phyloP scores from a whole-genome alignment of 53 echinoderm and acorn worm species.

The Holothuria scabra region DNA sequence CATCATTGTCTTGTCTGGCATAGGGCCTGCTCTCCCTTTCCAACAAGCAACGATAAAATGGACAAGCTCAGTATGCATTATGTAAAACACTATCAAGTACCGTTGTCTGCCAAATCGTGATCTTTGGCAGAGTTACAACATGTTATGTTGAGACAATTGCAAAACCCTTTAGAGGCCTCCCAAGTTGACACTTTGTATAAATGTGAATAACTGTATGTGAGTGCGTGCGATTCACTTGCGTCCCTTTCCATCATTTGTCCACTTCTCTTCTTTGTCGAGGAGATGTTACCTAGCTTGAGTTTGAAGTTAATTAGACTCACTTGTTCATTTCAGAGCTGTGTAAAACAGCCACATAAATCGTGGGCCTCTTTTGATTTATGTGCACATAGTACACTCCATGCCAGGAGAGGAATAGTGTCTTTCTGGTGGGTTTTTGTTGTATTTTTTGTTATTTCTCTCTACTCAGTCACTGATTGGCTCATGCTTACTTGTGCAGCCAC shows the following conservation, averaged over 20 bases:
- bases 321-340: conserved; percentile 21
- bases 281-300: conserved; percentile 2
- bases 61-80: neutral
- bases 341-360: conserved; percentile 13
- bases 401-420: too few species aligned
- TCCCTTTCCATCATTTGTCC: too few species aligned
- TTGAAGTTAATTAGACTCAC: conserved; percentile 37
- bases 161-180: conserved; percentile 5
- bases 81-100: neutral
- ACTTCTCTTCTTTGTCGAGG: too few species aligned
- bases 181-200: conserved; percentile 39
- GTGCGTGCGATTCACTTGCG: neutral
- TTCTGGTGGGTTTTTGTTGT: too few species aligned
- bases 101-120: neutral
- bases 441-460: too few species aligned
- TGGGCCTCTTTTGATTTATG: too few species aligned
- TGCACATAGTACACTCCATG: too few species aligned
- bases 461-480: too few species aligned
- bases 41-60: neutral
- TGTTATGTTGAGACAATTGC: conserved; percentile 5
- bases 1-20: too few species aligned
- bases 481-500: too few species aligned
- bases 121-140: conserved; percentile 13
- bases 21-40: too few species aligned
- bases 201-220: conserved; percentile 39